Percentiles rank a stretch among this genome's conserved stretches.
These are phyloP conservation scores for Eupithecia insigniata DNA, from an alignment of 2,888 invertebrate genomes.

Conservation along the genomic window DNA sequence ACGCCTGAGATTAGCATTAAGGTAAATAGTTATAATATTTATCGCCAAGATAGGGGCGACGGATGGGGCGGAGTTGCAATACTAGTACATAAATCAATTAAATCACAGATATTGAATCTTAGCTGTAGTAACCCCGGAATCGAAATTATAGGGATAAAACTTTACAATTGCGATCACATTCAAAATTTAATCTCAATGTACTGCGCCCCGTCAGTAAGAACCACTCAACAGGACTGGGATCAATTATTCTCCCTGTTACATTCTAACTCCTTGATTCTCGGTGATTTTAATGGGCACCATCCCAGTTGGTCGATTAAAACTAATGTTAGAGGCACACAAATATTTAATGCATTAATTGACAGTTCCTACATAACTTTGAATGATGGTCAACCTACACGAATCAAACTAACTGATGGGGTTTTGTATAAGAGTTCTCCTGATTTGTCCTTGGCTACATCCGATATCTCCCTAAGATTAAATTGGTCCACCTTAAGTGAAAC, in stretches of 20 bases:
- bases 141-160: neutral
- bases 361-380: neutral
- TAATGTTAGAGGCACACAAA: too few relatives aligned
- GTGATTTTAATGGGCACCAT: too few relatives aligned
- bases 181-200: neutral
- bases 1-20: too few relatives aligned
- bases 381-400: neutral
- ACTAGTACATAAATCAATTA: slow-evolving; percentile 9
- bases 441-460: neutral
- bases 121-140: too few relatives aligned
- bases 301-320: too few relatives aligned
- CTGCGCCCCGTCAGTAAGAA: neutral
- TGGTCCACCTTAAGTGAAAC: slow-evolving; percentile 9
- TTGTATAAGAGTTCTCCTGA: neutral
- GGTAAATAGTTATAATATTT: too few relatives aligned
- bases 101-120: neutral
- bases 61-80: slow-evolving; percentile 6
- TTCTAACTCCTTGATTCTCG: too few relatives aligned
- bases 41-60: slow-evolving; percentile 3
- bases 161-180: neutral
- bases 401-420: too few relatives aligned
- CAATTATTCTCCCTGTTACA: too few relatives aligned
- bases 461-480: neutral
- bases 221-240: neutral
- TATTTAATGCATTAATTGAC: neutral